phyloP scores from a whole-genome alignment of 2,888 invertebrate species.

The Merodon equestris region DNA sequence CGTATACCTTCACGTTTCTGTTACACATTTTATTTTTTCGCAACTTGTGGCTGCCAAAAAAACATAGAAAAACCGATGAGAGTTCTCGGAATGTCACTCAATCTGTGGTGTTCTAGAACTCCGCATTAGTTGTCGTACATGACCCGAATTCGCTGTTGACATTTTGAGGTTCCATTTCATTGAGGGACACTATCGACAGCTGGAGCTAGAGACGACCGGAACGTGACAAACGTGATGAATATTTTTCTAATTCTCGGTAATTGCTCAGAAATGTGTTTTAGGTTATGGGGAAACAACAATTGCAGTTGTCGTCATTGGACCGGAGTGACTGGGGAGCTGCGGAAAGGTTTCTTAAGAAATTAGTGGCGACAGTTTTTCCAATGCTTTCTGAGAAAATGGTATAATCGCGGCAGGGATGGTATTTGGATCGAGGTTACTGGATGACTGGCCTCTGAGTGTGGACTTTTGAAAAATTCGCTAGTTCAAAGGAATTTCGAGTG shows the following conservation, averaged over 20 bases:
- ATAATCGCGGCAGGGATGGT: too few relatives aligned
- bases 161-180: too few relatives aligned
- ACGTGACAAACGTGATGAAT: constrained; percentile 18
- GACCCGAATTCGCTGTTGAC: background rate
- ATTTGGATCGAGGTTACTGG: too few relatives aligned
- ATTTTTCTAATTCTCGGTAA: constrained; percentile 46
- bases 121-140: too few relatives aligned
- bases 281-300: constrained; percentile 11
- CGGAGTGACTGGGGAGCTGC: constrained; percentile 11
- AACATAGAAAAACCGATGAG: constrained; percentile 15
- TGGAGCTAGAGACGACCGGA: constrained; percentile 21
- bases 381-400: constrained; percentile 40
- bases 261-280: constrained; percentile 33
- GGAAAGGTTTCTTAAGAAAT: too few relatives aligned
- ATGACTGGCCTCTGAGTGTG: too few relatives aligned
- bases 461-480: too few relatives aligned
- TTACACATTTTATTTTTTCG: constrained; percentile 39
- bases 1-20: constrained; percentile 25
- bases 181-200: too few relatives aligned
- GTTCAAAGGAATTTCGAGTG: too few relatives aligned
- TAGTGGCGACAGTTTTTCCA: too few relatives aligned
- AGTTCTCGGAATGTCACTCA: constrained; percentile 29
- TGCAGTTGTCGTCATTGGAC: background rate
- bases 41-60: background rate
- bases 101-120: too few relatives aligned